These are phyloP conservation scores for Turritopsis rubra DNA, from an alignment of 30 jellyfish, hydroid and myxozoan species.

Conservation along the genomic window DNA sequence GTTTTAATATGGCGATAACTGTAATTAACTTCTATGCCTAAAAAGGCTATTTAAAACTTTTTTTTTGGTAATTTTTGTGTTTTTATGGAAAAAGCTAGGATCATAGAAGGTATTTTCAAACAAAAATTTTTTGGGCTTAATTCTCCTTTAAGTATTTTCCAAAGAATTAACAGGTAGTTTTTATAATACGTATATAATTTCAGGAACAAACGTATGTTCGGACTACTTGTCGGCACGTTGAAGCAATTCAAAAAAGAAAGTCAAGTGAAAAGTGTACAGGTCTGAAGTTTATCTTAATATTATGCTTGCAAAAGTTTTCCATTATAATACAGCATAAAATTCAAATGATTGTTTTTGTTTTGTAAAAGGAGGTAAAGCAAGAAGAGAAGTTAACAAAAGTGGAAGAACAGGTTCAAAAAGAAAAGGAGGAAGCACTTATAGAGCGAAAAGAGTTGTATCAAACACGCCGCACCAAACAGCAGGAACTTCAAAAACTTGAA, in stretches of 20 bases:
- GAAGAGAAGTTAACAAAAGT: constrained; percentile 80
- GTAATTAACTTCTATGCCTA: neutral
- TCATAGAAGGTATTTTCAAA: no score
- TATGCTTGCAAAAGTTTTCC: neutral
- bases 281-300: constrained; percentile 10
- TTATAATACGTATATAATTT: no score
- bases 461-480: constrained; percentile 71
- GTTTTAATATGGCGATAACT: no score
- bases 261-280: constrained; percentile 58
- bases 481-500: constrained; percentile 59
- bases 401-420: constrained; percentile 82
- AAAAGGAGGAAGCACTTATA: constrained; percentile 52
- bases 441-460: constrained; percentile 78
- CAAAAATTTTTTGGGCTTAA: no score
- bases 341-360: neutral
- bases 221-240: constrained; percentile 84
- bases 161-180: no score
- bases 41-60: neutral
- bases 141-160: no score
- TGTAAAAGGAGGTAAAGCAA: constrained; percentile 59
- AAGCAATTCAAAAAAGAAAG: constrained; percentile 79
- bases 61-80: neutral
- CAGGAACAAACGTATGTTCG: constrained; percentile 94
- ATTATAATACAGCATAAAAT: no score
- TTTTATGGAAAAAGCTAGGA: no score